Evolutionary conservation across 2,888 invertebrate species (phyloP).

Genomic region (Tipula vernalis): DNA sequence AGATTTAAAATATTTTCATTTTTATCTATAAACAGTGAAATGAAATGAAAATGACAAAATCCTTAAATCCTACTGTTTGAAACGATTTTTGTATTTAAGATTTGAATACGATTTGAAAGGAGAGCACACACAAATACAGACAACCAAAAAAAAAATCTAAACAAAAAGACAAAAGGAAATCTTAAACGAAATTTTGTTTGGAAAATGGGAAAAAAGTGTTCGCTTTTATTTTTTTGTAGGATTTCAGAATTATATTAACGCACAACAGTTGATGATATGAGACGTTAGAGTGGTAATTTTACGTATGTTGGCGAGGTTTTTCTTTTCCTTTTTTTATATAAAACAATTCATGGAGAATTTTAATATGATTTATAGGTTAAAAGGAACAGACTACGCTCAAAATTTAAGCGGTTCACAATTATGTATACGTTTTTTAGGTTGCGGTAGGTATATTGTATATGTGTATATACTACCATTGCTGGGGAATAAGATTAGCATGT

Average conservation of each 20-base stretch:
- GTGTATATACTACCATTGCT: too few species aligned
- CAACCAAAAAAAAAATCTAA: not conserved
- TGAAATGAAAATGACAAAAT: not conserved
- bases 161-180: not conserved
- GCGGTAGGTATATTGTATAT: too few species aligned
- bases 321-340: too few species aligned
- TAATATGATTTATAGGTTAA: too few species aligned
- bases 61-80: not conserved
- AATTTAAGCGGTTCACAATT: too few species aligned
- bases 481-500: too few species aligned
- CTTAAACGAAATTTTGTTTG: not conserved
- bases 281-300: not conserved
- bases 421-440: too few species aligned
- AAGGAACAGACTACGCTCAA: too few species aligned
- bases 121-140: not conserved
- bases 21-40: not conserved
- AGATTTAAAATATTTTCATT: not conserved
- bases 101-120: not conserved
- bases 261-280: not conserved
- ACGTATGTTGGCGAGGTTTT: not conserved
- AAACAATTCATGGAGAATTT: too few species aligned
- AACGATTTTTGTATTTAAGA: not conserved
- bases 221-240: not conserved
- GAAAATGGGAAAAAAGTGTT: not conserved
- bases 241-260: not conserved